Conservation (phyloP, 2,888 invertebrate genomes). For the Eupithecia subumbrata region DNA sequence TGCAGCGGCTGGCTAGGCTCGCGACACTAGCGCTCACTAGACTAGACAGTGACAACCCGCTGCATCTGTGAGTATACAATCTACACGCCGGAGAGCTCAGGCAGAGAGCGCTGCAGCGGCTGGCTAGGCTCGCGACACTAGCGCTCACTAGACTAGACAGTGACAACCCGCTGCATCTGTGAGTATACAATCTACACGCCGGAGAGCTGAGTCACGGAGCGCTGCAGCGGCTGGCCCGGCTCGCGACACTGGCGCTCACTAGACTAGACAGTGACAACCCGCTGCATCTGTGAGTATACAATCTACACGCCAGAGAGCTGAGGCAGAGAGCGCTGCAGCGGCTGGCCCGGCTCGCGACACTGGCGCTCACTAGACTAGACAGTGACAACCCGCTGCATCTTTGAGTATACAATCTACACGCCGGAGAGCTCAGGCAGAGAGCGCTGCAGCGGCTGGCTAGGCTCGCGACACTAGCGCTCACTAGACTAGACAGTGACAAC, state of each 20-base stretch:
- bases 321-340: slow-evolving; percentile 60
- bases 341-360: slow-evolving; percentile 67
- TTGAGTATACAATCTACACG: slow-evolving; percentile 9
- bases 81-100: slow-evolving; percentile 60
- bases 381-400: slow-evolving; percentile 53
- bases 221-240: slow-evolving; percentile 51
- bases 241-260: slow-evolving; percentile 70
- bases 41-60: slow-evolving; percentile 69
- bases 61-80: slow-evolving; percentile 64
- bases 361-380: slow-evolving; percentile 67
- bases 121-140: slow-evolving; percentile 66
- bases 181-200: slow-evolving; percentile 45
- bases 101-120: slow-evolving; percentile 58
- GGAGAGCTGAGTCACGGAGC: slow-evolving; percentile 69
- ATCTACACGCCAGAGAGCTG: slow-evolving; percentile 55
- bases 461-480: no score
- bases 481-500: no score
- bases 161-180: slow-evolving; percentile 74
- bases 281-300: slow-evolving; percentile 65
- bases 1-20: slow-evolving; percentile 56
- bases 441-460: no score
- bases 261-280: slow-evolving; percentile 71
- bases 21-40: slow-evolving; percentile 69
- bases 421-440: slow-evolving; percentile 53
- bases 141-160: slow-evolving; percentile 67